Conservation (phyloP, 2,888 invertebrate species). For the Amblyjoppa fuscipennis region DNA sequence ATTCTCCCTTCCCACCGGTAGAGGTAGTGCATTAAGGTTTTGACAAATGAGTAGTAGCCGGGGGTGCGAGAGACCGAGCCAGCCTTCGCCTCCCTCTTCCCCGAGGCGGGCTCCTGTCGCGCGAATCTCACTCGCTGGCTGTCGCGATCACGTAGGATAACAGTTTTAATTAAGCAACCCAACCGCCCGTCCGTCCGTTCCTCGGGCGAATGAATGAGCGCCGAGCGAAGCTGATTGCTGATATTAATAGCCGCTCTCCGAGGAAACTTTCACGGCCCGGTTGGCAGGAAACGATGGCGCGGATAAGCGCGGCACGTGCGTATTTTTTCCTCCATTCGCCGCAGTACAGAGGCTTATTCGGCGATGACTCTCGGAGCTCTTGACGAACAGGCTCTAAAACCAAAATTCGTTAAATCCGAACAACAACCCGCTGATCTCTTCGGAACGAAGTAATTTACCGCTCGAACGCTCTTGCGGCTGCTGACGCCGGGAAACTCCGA, state of each 20-base stretch:
- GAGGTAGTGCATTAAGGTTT: constrained; percentile 66
- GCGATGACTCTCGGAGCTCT: background rate
- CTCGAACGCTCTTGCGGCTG: constrained; percentile 51
- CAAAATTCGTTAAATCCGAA: background rate
- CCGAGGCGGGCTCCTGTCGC: constrained; percentile 34
- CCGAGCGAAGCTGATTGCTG: constrained; percentile 65
- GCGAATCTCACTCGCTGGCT: constrained; percentile 63
- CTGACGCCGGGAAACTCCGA: constrained; percentile 29
- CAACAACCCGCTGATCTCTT: background rate
- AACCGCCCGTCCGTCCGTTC: constrained; percentile 31
- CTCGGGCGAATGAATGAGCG: constrained; percentile 61
- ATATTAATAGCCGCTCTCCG: constrained; percentile 64
- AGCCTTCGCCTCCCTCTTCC: constrained; percentile 52
- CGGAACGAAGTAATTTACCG: constrained; percentile 67
- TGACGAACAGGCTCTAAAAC: background rate
- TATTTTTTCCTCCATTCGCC: constrained; percentile 25
- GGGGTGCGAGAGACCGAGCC: constrained; percentile 5
- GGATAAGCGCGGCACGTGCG: constrained; percentile 33
- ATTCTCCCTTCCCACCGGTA: constrained; percentile 65
- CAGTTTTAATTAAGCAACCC: constrained; percentile 80
- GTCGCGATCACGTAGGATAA: constrained; percentile 75
- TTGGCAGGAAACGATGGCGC: constrained; percentile 23
- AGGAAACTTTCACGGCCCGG: constrained; percentile 55
- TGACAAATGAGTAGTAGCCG: constrained; percentile 63
- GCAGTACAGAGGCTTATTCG: background rate